Base-by-base conservation (phyloP, 2,797 vertebrate genomes). In the Esox lucius region DNA sequence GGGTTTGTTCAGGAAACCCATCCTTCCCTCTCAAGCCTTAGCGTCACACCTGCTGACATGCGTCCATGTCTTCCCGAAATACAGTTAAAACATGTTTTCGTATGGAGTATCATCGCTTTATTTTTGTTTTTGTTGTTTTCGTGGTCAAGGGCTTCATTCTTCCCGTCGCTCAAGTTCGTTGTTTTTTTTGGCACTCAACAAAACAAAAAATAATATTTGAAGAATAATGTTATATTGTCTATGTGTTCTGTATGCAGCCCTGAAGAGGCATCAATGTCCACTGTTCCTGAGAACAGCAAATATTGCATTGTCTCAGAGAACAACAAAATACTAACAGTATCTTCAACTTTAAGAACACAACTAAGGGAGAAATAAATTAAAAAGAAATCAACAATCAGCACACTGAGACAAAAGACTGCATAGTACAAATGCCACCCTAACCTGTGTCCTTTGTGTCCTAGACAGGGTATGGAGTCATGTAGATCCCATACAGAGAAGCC, bases 351-450 rank as follows among this genome's bases (percentile, higher is more conserved):
- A 83, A 88, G 90, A 91, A 90, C 81, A 88, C 88, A 91, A 92
- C 83, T 80, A 80, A 91, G 85, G 83, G 82, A 87, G 85, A 87
- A 93, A 94, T 93, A 93, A 93, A 89, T 93, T 91, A 92, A 90
- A 92, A 89, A 72, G 46, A 86, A 81, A 84, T 80, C 85, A 87
- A 85, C 78, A 88, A 91, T 90, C 80, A 77, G 83, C 89, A 92
- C 91, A 90, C 87, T 88, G 88, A 91, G 91, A 88, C 87, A 89
- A 92, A 90, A 92, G 91, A 92, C 94, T 95, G 94, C 94, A 94
- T 95, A 95, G 94, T 94, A 94, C 92, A 93, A 93, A 90, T 89
- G 82, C 88, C 90, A 46, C 88, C 76, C 1, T 82, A 87, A 89
- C 85, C 85, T 84, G 81, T 81, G 87, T 86, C 80, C 77, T 68